Evolutionary conservation across 2,113 vertebrate genomes (phyloP).

Genomic region (Mormoops blainvillei): DNA sequence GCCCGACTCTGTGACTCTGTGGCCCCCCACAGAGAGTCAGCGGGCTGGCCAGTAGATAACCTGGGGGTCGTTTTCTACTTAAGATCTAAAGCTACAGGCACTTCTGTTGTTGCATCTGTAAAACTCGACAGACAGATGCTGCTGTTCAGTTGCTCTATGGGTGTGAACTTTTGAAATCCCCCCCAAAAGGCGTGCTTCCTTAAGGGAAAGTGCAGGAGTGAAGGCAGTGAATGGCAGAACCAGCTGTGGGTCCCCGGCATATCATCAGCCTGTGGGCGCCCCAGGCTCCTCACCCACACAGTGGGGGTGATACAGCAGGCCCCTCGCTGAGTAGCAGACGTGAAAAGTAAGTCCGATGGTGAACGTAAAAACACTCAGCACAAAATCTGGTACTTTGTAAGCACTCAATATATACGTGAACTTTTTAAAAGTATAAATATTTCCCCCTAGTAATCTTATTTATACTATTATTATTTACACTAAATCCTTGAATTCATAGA

Average conservation of each 20-base stretch:
- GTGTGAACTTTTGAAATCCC: background rate
- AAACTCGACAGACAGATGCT: background rate
- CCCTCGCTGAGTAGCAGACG: background rate
- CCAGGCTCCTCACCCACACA: background rate
- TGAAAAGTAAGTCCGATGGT: background rate
- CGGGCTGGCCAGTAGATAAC: background rate
- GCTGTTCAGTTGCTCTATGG: accelerated
- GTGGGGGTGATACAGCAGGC: accelerated
- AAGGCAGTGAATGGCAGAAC: background rate
- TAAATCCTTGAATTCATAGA: background rate
- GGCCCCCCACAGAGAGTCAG: background rate
- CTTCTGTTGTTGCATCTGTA: accelerated
- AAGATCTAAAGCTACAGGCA: background rate
- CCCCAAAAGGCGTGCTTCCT: background rate
- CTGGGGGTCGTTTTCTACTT: background rate
- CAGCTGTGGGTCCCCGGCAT: accelerated
- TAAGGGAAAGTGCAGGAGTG: accelerated
- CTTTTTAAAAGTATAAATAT: background rate
- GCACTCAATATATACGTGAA: background rate
- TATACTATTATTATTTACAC: background rate
- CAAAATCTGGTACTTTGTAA: background rate
- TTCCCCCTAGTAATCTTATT: background rate
- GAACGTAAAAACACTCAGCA: background rate
- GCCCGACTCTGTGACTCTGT: background rate
- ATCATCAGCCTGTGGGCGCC: background rate